Conservation (phyloP, 2,888 invertebrate genomes). For the Elaeidobius kamerunicus region DNA sequence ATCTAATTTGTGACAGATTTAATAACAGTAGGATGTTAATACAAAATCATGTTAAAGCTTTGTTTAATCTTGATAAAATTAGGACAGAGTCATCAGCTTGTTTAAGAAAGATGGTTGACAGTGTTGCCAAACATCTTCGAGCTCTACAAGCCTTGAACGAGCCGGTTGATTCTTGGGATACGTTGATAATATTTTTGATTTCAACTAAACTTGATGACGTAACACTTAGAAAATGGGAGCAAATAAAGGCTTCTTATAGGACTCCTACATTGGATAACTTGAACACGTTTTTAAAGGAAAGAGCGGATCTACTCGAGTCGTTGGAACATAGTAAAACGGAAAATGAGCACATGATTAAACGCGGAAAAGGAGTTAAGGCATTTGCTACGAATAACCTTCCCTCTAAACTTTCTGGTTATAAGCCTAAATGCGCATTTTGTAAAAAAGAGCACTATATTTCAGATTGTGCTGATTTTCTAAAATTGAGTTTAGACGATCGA, state of each 20-base stretch:
- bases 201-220: not conserved
- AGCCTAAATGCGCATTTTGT: constrained; percentile 3
- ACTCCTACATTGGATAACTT: constrained; percentile 1
- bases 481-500: not conserved
- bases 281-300: constrained; percentile 1
- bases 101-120: constrained; percentile 6
- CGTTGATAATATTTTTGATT: not conserved
- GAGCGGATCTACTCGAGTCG: constrained; percentile 3
- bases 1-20: constrained; percentile 18
- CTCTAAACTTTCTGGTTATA: not conserved
- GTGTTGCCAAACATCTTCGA: constrained; percentile 6
- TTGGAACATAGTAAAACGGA: constrained; percentile 1
- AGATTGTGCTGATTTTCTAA: not conserved
- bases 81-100: not conserved
- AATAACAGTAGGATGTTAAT: constrained; percentile 18
- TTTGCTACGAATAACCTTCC: not conserved
- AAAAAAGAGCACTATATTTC: not conserved
- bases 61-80: constrained; percentile 9
- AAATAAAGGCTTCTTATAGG: not conserved
- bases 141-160: constrained; percentile 11
- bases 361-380: not conserved
- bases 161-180: constrained; percentile 7
- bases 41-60: constrained; percentile 16
- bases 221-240: constrained; percentile 1
- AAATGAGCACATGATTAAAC: not conserved